Conservation (phyloP, 2,888 invertebrate species). For the Clivina fossor region DNA sequence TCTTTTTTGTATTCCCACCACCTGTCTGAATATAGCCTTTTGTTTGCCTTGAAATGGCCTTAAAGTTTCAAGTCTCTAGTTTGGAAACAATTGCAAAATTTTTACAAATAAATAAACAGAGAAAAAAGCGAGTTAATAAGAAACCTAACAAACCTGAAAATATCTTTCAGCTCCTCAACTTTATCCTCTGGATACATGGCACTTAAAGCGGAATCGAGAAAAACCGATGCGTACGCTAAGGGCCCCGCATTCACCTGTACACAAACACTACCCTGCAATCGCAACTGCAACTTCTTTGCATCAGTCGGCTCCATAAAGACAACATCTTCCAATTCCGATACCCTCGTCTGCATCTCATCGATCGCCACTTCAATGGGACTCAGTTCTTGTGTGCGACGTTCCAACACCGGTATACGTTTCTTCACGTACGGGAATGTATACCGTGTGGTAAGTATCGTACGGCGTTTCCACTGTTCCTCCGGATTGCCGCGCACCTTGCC, state of each 20-base stretch:
- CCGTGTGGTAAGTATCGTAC: constrained; percentile 87
- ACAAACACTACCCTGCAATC: constrained; percentile 83
- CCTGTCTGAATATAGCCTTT: too few relatives aligned
- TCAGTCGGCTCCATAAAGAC: constrained; percentile 81
- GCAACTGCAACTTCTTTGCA: constrained; percentile 89
- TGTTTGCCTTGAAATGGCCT: too few relatives aligned
- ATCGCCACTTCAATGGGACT: constrained; percentile 95
- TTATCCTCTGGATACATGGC: constrained; percentile 79
- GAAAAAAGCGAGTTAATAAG: too few relatives aligned
- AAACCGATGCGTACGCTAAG: constrained; percentile 91
- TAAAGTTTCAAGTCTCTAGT: too few relatives aligned
- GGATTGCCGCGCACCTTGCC: constrained; percentile 77
- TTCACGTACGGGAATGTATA: constrained; percentile 93
- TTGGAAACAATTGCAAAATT: too few relatives aligned
- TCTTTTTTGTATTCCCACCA: too few relatives aligned
- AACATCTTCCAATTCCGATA: constrained; percentile 82
- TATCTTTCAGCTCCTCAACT: constrained; percentile 82
- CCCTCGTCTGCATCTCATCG: constrained; percentile 88
- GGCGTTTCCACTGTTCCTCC: constrained; percentile 87
- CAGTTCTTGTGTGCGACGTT: constrained; percentile 73
- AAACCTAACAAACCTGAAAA: constrained; percentile 79
- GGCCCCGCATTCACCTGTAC: constrained; percentile 95
- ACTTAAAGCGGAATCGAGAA: constrained; percentile 75
- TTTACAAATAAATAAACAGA: too few relatives aligned
- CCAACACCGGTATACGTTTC: constrained; percentile 79